A percentile compares a stretch with the other conserved stretches of the same genome.
phyloP scores from a whole-genome alignment of 2,797 vertebrate species.

The Columba guinea region DNA sequence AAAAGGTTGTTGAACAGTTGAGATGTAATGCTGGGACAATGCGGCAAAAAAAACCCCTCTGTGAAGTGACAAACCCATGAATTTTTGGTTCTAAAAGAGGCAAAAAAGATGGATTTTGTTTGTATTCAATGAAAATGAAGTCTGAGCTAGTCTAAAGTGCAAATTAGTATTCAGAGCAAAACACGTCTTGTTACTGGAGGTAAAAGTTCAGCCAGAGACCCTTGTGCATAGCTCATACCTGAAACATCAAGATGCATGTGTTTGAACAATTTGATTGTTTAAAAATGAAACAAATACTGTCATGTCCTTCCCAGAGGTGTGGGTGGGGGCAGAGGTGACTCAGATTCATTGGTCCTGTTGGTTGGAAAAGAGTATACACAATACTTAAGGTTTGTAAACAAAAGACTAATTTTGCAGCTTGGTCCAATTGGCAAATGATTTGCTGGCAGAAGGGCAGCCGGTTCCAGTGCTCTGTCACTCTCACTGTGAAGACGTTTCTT shows the following conservation, averaged over 20 bases:
- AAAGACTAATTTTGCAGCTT: no score
- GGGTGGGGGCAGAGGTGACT: no score
- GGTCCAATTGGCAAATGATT: no score
- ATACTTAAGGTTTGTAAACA: no score
- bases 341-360: no score
- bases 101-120: neutral
- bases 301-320: no score
- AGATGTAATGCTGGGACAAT: neutral
- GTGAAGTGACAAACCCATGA: neutral
- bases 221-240: neutral
- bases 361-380: no score
- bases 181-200: neutral
- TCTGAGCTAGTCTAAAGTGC: neutral
- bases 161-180: neutral
- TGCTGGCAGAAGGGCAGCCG: no score
- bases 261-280: neutral
- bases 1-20: neutral
- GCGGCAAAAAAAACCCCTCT: neutral
- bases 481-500: no score
- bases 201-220: neutral
- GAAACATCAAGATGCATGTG: neutral
- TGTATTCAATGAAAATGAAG: neutral
- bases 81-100: neutral
- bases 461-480: no score
- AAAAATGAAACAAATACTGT: neutral